These are phyloP conservation scores for Agriopis leucophaearia DNA, from an alignment of 2,888 invertebrate genomes.

Conservation along the genomic window DNA sequence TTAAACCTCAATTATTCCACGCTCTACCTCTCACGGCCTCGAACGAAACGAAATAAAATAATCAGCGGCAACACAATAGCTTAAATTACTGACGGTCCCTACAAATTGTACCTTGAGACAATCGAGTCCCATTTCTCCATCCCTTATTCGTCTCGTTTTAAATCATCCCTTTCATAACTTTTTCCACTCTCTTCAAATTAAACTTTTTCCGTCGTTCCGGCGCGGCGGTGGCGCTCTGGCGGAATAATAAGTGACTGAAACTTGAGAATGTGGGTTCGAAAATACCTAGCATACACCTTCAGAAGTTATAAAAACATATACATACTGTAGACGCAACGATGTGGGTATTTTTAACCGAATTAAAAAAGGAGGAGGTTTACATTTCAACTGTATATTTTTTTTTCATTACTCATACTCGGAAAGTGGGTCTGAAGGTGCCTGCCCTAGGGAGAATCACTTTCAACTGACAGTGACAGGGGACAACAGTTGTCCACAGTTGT, in stretches of 20 bases:
- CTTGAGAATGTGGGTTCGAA: conserved; percentile 14
- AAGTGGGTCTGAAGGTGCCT: no score
- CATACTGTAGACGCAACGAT: neutral
- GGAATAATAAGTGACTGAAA: conserved; percentile 39
- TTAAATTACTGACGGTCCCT: conserved; percentile 39
- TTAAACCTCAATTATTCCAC: conserved; percentile 11
- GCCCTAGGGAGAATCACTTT: no score
- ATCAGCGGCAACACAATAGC: conserved; percentile 39
- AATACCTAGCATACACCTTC: conserved; percentile 9
- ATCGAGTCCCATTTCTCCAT: conserved; percentile 29
- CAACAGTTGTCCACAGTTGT: no score
- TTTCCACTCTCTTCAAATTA: conserved; percentile 42
- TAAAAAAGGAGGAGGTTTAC: no score
- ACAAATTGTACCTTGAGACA: conserved; percentile 45
- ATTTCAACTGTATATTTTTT: no score
- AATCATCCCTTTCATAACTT: conserved; percentile 51
- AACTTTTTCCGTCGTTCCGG: conserved; percentile 28
- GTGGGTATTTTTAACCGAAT: neutral
- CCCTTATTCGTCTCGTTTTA: conserved; percentile 42
- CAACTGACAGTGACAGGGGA: no score
- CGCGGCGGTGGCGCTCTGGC: conserved; percentile 23
- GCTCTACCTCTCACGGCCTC: conserved; percentile 13
- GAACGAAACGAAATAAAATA: conserved; percentile 30
- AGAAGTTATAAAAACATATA: neutral
- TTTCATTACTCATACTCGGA: no score